These are phyloP conservation scores for Falco berigora DNA, from an alignment of 2,797 vertebrate species.

Conservation along the genomic window DNA sequence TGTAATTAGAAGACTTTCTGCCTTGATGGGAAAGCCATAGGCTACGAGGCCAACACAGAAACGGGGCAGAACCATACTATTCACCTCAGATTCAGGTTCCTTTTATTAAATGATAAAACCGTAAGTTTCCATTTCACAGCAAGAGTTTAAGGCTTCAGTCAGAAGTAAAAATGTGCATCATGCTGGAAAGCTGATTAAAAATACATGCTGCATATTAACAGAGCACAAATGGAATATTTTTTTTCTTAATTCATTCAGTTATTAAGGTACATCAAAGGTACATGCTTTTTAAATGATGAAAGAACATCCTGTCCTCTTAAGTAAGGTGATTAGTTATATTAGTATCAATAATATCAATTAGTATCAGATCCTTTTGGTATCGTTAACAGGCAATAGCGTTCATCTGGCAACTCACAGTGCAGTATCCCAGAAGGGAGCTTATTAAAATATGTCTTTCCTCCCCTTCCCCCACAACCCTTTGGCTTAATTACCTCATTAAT, in stretches of 20 bases:
- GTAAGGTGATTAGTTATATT: constrained; percentile 3
- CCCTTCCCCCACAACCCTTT: not conserved
- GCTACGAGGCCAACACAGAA: constrained; percentile 4
- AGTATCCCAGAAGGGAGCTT: constrained; percentile 17
- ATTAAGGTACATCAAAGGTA: constrained; percentile 23
- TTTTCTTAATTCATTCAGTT: constrained; percentile 34
- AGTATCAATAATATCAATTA: constrained; percentile 38
- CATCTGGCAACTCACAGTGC: not conserved
- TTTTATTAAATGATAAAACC: constrained; percentile 46
- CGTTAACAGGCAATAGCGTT: not conserved
- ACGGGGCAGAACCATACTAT: not conserved
- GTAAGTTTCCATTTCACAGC: constrained; percentile 22
- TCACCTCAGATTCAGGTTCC: constrained; percentile 1
- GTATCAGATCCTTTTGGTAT: not conserved
- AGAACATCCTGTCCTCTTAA: not conserved
- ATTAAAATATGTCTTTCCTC: constrained; percentile 14
- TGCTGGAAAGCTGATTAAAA: constrained; percentile 59
- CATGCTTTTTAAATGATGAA: constrained; percentile 11
- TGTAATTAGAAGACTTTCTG: constrained; percentile 60
- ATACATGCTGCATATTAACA: constrained; percentile 44
- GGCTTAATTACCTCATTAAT: constrained; percentile 25
- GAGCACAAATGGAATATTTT: constrained; percentile 29
- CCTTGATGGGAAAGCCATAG: constrained; percentile 21
- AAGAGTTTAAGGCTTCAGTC: constrained; percentile 3
- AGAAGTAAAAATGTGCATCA: constrained; percentile 6